Base-by-base conservation (phyloP, 2,888 invertebrate genomes). In the Callyntrura sp. region DNA sequence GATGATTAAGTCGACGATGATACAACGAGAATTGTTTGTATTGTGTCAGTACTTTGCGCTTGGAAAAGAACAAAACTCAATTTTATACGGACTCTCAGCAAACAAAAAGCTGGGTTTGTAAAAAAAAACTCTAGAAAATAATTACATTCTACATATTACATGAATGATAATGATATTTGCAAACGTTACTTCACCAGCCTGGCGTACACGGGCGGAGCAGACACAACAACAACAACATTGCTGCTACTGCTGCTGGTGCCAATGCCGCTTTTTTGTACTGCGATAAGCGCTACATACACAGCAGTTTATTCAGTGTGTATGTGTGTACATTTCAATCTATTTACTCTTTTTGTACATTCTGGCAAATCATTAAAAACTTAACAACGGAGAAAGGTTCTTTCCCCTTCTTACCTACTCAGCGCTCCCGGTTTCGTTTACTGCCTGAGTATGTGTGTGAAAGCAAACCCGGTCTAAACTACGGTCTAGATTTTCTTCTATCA, bases 101-200 rank as follows among this genome's bases (percentile, higher is more conserved):
- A 70, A 45, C 43, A 70, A 70, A 70, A n/a, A 45, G n/a, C 11
- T 25, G 45, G 68, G 70, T 14, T 25, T 43, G 70, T 70, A 70
- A 70, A 73, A 48, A 48, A 76, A 78, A 51, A 23, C 76, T 76
- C 17, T 11, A 81, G 23, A 81, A 81, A 81, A 60, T 81, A 81
- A 81, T 81, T 81, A 81, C 81, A 60, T 81, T 81, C 28, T 81
- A 60, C 81, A 81, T 81, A 81, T 81, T 81, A 60, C 43, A 81
- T 60, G 81, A 81, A 81, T 81, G 81, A 81, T 81, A 60, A 81
- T 81, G 81, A 81, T 81, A 81, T 60, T n/a, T 81, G 81, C 60
- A 81, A 60, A 43, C 57, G n/a, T 79, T 28, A 57, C n/a, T 9
- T 14, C n/a, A n/a, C n/a, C n/a, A n/a, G n/a, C n/a, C n/a, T n/a